Conservation (phyloP, 2,888 invertebrate genomes). For the Hyles lineata region DNA sequence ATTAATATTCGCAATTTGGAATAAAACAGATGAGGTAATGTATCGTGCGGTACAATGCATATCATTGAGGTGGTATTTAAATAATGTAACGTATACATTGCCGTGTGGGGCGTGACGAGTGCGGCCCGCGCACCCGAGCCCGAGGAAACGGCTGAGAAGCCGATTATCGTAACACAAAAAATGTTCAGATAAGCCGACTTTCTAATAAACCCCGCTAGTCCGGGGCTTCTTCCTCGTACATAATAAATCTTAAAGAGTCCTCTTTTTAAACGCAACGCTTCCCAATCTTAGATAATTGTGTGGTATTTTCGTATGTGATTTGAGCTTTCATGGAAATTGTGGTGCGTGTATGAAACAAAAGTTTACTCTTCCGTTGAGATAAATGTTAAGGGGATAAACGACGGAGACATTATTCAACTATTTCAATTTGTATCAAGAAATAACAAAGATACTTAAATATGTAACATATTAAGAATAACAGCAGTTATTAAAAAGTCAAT, state of each 20-base stretch:
- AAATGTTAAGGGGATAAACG: too few species aligned
- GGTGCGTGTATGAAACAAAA: neutral
- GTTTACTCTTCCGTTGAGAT: neutral
- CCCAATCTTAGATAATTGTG: constrained; percentile 58
- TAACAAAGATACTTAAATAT: neutral
- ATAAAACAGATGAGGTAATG: neutral
- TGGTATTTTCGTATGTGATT: neutral
- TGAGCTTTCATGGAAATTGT: neutral
- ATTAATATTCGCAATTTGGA: neutral
- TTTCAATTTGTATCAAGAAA: too few species aligned
- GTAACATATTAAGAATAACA: neutral
- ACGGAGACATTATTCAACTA: too few species aligned
- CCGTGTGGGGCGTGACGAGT: constrained; percentile 25
- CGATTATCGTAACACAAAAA: constrained; percentile 82
- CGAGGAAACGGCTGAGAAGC: constrained; percentile 46
- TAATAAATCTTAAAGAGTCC: constrained; percentile 83
- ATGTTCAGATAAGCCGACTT: constrained; percentile 81
- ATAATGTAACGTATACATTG: constrained; percentile 17
- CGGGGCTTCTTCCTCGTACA: constrained; percentile 77
- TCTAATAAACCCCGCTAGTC: constrained; percentile 78
- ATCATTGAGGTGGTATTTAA: constrained; percentile 11
- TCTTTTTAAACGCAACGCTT: constrained; percentile 61
- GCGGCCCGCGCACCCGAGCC: constrained; percentile 4
- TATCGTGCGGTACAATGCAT: neutral
- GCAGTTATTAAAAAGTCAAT: neutral